Conservation (phyloP, 2,888 invertebrate species). For the Sturmia bella region DNA sequence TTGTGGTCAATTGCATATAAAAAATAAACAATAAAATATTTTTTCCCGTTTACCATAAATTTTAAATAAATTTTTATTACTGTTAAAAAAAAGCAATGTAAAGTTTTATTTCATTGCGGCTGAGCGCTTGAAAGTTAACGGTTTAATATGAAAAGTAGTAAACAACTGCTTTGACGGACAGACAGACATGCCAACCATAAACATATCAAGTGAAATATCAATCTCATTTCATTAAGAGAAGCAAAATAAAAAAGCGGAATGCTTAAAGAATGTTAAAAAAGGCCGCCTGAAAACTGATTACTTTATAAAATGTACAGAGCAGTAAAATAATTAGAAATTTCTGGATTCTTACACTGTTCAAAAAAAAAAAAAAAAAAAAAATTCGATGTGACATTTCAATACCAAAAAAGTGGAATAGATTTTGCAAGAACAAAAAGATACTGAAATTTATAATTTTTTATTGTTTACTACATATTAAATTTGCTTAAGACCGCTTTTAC, state of each 20-base stretch:
- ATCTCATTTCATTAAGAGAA: conserved; percentile 10
- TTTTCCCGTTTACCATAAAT: conserved; percentile 41
- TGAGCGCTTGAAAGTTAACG: conserved; percentile 23
- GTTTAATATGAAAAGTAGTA: conserved; percentile 8
- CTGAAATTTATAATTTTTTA: too few species aligned
- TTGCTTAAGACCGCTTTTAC: too few species aligned
- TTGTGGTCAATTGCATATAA: conserved; percentile 1
- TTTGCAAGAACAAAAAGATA: too few species aligned
- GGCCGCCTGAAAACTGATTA: conserved; percentile 39
- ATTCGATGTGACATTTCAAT: too few species aligned
- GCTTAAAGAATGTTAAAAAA: conserved; percentile 59
- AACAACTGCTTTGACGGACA: conserved; percentile 29
- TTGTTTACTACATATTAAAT: too few species aligned
- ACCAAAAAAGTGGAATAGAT: too few species aligned
- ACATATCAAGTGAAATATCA: conserved; percentile 35
- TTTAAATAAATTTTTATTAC: conserved; percentile 52
- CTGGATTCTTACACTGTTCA: too few species aligned
- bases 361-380: too few species aligned
- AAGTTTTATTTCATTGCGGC: conserved; percentile 19
- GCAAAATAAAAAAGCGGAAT: conserved; percentile 23
- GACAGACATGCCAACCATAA: conserved; percentile 22
- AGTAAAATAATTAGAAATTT: conserved; percentile 53
- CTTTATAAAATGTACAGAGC: conserved; percentile 50
- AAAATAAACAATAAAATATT: conserved; percentile 21
- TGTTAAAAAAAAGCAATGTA: conserved; percentile 51